These are phyloP conservation scores for Amiota mariae DNA, from an alignment of 2,888 invertebrate species.

Conservation along the genomic window DNA sequence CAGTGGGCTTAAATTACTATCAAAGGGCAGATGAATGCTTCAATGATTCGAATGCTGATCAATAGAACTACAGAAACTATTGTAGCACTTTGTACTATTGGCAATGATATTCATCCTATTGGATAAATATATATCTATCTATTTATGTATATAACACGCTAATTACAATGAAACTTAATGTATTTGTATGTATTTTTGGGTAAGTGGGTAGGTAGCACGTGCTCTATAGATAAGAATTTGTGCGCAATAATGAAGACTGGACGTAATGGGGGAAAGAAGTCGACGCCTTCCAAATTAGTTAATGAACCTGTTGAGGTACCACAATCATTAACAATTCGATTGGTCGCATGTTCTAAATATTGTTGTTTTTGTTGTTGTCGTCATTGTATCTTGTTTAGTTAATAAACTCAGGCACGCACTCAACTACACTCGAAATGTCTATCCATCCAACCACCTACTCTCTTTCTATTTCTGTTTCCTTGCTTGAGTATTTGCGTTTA, in stretches of 20 bases:
- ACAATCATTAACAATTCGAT: constrained; percentile 20
- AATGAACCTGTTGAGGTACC: constrained; percentile 65
- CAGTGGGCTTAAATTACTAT: no score
- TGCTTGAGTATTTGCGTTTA: no score
- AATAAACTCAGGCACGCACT: neutral
- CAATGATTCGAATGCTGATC: no score
- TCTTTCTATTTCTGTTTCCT: no score
- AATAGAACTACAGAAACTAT: no score
- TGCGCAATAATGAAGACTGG: no score
- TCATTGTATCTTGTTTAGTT: constrained; percentile 30
- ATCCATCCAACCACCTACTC: no score
- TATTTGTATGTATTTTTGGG: neutral
- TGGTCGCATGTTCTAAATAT: neutral
- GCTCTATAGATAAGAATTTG: no score
- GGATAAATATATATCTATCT: neutral
- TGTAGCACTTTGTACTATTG: neutral
- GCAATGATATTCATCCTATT: constrained; percentile 31
- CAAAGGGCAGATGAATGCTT: no score
- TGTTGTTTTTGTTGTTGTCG: constrained; percentile 6
- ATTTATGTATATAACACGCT: constrained; percentile 30
- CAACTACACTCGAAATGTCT: neutral
- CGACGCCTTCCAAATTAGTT: constrained; percentile 46
- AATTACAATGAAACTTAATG: constrained; percentile 49
- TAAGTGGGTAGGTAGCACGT: no score
- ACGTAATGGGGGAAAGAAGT: constrained; percentile 42